Evolutionary conservation across 2,888 invertebrate genomes (phyloP), one percentile per base, ranked within the genome.

Genomic region (Kuschelorhynchus macadamiae): DNA sequence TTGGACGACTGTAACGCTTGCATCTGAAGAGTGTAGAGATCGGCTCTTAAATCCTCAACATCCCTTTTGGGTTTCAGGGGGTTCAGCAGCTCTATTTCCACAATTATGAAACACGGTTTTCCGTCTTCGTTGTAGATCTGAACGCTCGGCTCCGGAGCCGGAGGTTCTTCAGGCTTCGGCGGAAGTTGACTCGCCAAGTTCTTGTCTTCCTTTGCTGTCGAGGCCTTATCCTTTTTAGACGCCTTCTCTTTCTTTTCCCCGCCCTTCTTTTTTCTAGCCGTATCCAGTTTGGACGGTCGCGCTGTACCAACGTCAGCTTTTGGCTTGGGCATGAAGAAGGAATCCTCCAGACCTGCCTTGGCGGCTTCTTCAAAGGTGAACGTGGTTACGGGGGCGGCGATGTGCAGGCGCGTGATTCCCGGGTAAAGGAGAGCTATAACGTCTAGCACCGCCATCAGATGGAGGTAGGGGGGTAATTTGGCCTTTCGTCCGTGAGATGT

Each of bases 391-490:
- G 79, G 81, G 59, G 79, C 75, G 2, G 78, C 81, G 1, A 81
- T 65, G 14, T 82, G 74, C 25, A 78, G 72, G 69, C 71, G 79
- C 11, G 74, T 77, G 20, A 82, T 80, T 61, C 83, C 83, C 9
- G 83, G 83, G 77, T 82, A 82, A 20, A 83, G 65, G 20, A 84
- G 71, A 17, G 77, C 68, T 4, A 80, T 77, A 12, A 83, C 63
- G 75, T 84, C 82, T 11, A 81, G 62, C 18, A 79, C 70, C 0
- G 79, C 79, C 81, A 82, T 82, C 7, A 82, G 74, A 71, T 84
- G 83, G 44, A 84, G 72, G 68, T 63, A 78, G 21, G 74, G 74
- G 30, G 55, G 47, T 21, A 72, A 67, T 55, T 67, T 69, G 5
- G 36, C 20, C 52, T 46, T 56, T n/a, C 46, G 12, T 18, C 55